phyloP scores from a whole-genome alignment of 2,888 invertebrate genomes.

The Pegoplata infirma region DNA sequence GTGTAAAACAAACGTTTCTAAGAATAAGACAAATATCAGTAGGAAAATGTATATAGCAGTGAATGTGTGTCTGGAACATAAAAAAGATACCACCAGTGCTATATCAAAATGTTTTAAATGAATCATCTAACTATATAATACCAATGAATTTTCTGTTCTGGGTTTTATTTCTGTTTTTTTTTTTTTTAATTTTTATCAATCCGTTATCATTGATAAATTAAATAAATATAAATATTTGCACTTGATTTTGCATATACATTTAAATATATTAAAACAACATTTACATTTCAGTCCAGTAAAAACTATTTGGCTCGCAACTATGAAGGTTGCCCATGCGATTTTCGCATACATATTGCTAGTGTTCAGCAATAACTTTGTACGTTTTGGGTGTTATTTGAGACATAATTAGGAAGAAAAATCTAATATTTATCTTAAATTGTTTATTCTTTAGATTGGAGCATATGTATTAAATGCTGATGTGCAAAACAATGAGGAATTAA shows the following conservation, averaged over 20 bases:
- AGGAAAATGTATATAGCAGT: no score
- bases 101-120: no score
- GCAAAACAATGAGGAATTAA: neutral
- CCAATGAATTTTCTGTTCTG: no score
- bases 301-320: neutral
- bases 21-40: neutral
- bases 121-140: no score
- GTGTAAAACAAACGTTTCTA: neutral
- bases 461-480: neutral
- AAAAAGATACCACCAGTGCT: no score
- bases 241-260: neutral
- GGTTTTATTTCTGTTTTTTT: no score
- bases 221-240: neutral
- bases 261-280: constrained; percentile 1
- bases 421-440: neutral
- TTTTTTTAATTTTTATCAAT: constrained; percentile 22
- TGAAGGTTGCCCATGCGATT: constrained; percentile 19
- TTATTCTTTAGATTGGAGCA: neutral
- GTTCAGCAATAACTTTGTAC: neutral
- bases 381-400: neutral
- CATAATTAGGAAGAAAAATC: neutral
- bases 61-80: no score
- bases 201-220: constrained; percentile 3
- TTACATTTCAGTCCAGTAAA: neutral
- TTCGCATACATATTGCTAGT: neutral